phyloP scores from a whole-genome alignment of 2,888 invertebrate species.

The Bugula neritina region DNA sequence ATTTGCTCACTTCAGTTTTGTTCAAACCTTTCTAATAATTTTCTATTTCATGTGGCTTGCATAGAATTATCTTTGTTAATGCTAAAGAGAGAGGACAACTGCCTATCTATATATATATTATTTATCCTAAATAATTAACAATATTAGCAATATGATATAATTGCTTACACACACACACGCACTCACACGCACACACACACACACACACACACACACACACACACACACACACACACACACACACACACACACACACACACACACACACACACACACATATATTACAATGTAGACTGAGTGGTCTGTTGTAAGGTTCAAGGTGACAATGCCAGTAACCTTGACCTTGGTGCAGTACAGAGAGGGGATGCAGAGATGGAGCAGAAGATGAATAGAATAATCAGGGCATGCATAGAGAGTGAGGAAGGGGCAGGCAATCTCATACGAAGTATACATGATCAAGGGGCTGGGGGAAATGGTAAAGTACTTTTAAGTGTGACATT shows the following conservation, averaged over 20 bases:
- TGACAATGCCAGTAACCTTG: constrained; percentile 72
- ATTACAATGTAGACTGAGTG: too few species aligned
- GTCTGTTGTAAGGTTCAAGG: constrained; percentile 87
- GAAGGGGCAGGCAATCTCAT: constrained; percentile 72
- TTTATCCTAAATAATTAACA: too few species aligned
- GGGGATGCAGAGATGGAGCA: constrained; percentile 98
- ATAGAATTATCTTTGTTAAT: too few species aligned
- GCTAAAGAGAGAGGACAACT: too few species aligned
- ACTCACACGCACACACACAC: constrained; percentile 24
- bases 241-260: constrained; percentile 27
- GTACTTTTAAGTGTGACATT: too few species aligned
- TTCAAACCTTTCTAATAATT: too few species aligned
- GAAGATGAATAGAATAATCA: constrained; percentile 84
- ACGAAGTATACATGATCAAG: constrained; percentile 93
- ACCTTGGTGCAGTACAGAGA: constrained; percentile 94
- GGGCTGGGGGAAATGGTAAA: constrained; percentile 78
- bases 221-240: constrained; percentile 27
- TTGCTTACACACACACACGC: constrained; percentile 27
- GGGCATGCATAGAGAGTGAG: constrained; percentile 80
- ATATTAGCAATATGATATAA: constrained; percentile 9
- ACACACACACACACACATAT: neutral
- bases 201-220: constrained; percentile 27
- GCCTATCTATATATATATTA: too few species aligned
- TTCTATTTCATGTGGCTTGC: too few species aligned
- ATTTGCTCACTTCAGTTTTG: too few species aligned